Conservation (phyloP, 2,113 vertebrate genomes). For the Pituophis catenifer region DNA sequence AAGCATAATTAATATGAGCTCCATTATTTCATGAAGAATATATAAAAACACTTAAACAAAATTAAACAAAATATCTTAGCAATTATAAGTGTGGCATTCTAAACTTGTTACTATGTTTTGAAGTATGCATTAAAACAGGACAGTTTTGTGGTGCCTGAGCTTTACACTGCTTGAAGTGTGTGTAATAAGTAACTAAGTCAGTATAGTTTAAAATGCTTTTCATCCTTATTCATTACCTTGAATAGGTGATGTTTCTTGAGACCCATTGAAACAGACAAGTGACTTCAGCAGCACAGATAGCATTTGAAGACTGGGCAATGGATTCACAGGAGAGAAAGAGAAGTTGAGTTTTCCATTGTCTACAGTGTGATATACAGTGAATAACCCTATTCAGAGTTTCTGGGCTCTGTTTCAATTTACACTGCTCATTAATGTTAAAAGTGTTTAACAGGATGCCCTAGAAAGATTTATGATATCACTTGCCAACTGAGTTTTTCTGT, state of each 20-base stretch:
- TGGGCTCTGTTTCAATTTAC: background rate
- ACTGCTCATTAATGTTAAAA: background rate
- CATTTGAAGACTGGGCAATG: background rate
- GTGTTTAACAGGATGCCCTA: background rate
- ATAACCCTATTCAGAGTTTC: background rate
- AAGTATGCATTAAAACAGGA: background rate
- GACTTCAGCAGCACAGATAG: background rate
- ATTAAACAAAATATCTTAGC: background rate
- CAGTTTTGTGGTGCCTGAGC: background rate
- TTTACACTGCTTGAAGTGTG: background rate
- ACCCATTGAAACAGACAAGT: background rate
- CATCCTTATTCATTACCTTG: background rate
- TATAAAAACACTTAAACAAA: conserved; percentile 5
- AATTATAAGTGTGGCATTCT: background rate
- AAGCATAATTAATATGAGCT: background rate
- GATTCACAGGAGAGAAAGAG: background rate
- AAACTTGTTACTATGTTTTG: background rate
- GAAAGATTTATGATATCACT: background rate
- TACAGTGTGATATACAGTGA: background rate
- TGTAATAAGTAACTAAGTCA: background rate
- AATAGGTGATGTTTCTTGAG: background rate
- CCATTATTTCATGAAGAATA: background rate
- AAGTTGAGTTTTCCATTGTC: background rate
- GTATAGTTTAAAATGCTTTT: background rate
- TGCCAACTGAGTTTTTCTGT: background rate